A percentile compares a stretch with the other conserved stretches of the same genome.
phyloP scores from a whole-genome alignment of 2,888 invertebrate species.

The Aproaerema taeniolella region DNA sequence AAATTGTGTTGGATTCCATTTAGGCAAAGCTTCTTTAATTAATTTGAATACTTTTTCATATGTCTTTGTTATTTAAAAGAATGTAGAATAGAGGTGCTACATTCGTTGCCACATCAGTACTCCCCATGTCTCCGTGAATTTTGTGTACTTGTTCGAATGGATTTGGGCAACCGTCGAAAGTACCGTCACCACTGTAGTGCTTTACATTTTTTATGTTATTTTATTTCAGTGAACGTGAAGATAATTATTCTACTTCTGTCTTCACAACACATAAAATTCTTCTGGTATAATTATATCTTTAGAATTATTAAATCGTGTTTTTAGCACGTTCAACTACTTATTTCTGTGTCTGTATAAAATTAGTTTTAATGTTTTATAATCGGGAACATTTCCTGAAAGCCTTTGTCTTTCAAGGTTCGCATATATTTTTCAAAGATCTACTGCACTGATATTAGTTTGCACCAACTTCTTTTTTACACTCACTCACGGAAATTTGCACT shows the following conservation, averaged over 20 bases:
- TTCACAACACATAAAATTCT: background rate
- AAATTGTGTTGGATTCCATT: conserved; percentile 14
- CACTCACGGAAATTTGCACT: background rate
- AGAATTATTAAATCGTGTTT: background rate
- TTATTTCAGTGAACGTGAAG: background rate
- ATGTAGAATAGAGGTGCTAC: conserved; percentile 13
- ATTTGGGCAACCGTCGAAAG: background rate
- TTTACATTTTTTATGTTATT: background rate
- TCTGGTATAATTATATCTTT: background rate
- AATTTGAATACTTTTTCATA: conserved; percentile 14
- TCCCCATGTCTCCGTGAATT: background rate
- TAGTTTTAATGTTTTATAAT: background rate
- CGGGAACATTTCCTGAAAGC: background rate
- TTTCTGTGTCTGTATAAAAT: background rate
- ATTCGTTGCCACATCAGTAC: background rate
- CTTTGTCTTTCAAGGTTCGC: background rate
- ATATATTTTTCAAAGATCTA: background rate
- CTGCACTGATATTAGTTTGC: background rate
- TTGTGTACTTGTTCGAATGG: background rate
- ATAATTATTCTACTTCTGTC: background rate
- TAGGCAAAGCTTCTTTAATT: conserved; percentile 12
- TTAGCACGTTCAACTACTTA: background rate
- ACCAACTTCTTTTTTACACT: background rate
- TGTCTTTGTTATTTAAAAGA: conserved; percentile 15
- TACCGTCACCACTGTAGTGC: background rate